A percentile compares a stretch with the other conserved stretches of the same genome.
Evolutionary conservation across 2,113 vertebrate species (phyloP).

Genomic region (Bucco capensis): DNA sequence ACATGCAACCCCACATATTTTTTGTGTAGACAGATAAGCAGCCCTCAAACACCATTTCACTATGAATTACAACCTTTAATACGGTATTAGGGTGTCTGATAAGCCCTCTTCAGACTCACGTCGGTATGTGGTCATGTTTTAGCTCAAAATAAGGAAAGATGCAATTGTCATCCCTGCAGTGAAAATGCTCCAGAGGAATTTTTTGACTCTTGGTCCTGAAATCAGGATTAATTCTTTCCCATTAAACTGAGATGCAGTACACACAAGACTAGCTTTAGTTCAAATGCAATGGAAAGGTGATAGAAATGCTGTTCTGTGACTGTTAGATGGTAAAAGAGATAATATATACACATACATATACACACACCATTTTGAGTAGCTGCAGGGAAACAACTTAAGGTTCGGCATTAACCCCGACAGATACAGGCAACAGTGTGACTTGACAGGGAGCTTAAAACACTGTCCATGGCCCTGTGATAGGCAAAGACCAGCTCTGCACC

Average conservation of each 20-base stretch:
- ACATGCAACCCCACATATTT: background rate
- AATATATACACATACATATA: background rate
- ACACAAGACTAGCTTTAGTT: background rate
- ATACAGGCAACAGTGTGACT: background rate
- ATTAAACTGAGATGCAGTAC: background rate
- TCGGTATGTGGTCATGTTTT: background rate
- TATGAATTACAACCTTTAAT: background rate
- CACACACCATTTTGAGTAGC: background rate
- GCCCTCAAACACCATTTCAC: background rate
- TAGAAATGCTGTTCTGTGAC: background rate
- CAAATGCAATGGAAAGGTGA: background rate
- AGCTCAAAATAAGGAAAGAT: background rate
- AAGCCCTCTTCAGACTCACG: background rate
- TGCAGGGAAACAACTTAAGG: background rate
- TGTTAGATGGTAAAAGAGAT: background rate
- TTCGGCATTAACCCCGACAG: background rate
- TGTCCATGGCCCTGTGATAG: background rate
- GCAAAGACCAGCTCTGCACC: too few relatives aligned
- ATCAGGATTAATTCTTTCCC: background rate
- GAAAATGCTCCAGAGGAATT: background rate
- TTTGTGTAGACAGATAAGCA: background rate
- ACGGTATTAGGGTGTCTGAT: background rate
- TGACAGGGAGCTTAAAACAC: background rate
- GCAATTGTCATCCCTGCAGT: background rate
- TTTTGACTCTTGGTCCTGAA: background rate